Conservation (phyloP, 2,113 vertebrate species). For the Dascyllus trimaculatus region DNA sequence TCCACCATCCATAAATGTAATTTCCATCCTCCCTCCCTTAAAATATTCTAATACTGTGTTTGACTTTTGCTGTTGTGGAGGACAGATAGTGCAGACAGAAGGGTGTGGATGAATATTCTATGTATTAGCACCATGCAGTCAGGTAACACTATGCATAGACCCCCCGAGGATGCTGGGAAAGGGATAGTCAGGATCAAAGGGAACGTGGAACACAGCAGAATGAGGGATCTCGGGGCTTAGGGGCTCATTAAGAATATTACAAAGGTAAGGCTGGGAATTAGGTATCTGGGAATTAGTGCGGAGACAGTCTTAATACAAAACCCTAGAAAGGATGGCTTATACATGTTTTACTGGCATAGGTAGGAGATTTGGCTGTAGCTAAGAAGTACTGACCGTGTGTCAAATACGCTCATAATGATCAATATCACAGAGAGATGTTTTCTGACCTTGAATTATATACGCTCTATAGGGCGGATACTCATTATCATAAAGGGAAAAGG, state of each 20-base stretch:
- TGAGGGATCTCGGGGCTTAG: conserved; percentile 79
- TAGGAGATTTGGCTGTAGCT: conserved; percentile 67
- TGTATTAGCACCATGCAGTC: conserved; percentile 61
- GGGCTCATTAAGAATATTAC: conserved; percentile 84
- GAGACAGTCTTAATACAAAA: conserved; percentile 79
- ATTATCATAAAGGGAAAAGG: background rate
- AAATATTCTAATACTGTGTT: conserved; percentile 44
- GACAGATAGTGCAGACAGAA: conserved; percentile 48
- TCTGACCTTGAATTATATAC: conserved; percentile 51
- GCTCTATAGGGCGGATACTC: background rate
- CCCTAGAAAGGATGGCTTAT: conserved; percentile 72
- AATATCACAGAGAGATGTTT: conserved; percentile 42
- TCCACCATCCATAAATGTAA: conserved; percentile 1
- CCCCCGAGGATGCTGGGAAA: conserved; percentile 75
- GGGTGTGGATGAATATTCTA: conserved; percentile 71
- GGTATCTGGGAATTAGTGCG: conserved; percentile 75
- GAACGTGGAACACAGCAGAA: conserved; percentile 79
- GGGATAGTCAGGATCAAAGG: conserved; percentile 81
- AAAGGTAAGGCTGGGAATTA: conserved; percentile 81
- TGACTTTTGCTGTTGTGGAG: conserved; percentile 62
- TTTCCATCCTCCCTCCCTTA: background rate
- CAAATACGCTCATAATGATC: conserved; percentile 52
- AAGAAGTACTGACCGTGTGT: conserved; percentile 63
- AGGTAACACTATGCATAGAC: conserved; percentile 66
- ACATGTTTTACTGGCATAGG: conserved; percentile 72